Conservation (phyloP, 2,113 vertebrate species). For the Malurus cyaneus region DNA sequence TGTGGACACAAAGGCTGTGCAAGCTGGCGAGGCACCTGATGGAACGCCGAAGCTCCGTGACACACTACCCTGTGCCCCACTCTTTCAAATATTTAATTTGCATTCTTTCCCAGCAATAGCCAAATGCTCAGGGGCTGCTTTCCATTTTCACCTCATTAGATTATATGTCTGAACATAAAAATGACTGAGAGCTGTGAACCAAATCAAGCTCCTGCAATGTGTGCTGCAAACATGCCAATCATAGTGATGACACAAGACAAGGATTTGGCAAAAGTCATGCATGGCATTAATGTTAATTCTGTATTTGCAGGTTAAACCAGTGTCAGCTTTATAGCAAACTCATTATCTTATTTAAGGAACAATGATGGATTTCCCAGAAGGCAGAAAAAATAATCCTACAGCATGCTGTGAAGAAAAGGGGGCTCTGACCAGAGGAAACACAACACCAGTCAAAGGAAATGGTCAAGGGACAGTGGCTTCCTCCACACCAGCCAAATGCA, state of each 20-base stretch:
- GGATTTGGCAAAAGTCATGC: constrained; percentile 54
- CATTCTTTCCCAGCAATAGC: constrained; percentile 79
- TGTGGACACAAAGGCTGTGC: constrained; percentile 73
- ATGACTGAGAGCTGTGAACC: constrained; percentile 64
- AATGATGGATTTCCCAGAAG: constrained; percentile 4
- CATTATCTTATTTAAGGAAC: constrained; percentile 3
- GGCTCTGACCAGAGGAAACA: background rate
- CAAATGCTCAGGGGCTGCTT: constrained; percentile 65
- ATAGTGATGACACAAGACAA: constrained; percentile 59
- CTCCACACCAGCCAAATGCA: background rate
- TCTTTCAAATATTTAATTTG: constrained; percentile 76
- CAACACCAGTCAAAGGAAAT: background rate
- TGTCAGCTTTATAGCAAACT: background rate
- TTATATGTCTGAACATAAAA: constrained; percentile 67
- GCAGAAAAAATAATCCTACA: background rate
- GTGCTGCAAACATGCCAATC: constrained; percentile 78
- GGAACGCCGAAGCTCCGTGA: constrained; percentile 54
- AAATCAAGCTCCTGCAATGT: constrained; percentile 78
- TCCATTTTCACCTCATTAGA: constrained; percentile 73
- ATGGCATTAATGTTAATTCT: constrained; percentile 40
- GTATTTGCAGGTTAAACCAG: background rate
- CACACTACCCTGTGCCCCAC: background rate
- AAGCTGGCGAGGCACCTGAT: constrained; percentile 78
- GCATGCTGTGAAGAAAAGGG: background rate
- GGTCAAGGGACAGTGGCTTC: background rate